phyloP scores from a whole-genome alignment of 1,140 invertebrate genomes.

The Drosophila burlai region DNA sequence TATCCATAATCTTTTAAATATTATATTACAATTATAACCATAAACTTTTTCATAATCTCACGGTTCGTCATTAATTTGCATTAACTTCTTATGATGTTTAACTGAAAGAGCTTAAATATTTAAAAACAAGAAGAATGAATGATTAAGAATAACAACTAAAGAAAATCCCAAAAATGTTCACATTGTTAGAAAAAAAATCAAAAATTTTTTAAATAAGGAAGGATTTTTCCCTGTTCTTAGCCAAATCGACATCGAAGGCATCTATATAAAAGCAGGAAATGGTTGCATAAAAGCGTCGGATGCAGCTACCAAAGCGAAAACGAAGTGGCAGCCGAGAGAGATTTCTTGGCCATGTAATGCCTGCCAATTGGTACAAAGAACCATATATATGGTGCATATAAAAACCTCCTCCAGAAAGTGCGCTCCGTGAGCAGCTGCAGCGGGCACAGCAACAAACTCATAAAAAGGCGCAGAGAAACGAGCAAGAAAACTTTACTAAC shows the following conservation, averaged over 20 bases:
- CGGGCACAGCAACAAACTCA: constrained; percentile 58
- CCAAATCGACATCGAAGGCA: neutral
- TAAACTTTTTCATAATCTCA: too few species aligned
- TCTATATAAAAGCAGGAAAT: constrained; percentile 18
- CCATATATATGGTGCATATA: constrained; percentile 35
- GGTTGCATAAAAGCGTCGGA: neutral
- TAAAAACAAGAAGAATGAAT: neutral
- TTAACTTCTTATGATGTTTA: too few species aligned
- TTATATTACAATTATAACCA: too few species aligned
- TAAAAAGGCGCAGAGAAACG: constrained; percentile 68
- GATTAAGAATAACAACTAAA: too few species aligned
- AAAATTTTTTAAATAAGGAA: neutral
- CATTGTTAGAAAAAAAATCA: neutral
- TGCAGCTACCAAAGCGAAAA: constrained; percentile 17
- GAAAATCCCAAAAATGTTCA: neutral
- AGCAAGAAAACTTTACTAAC: constrained; percentile 76
- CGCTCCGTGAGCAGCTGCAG: constrained; percentile 54
- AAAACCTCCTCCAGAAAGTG: constrained; percentile 34
- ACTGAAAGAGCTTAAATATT: neutral
- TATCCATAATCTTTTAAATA: too few species aligned
- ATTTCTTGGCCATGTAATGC: constrained; percentile 57
- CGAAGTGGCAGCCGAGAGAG: constrained; percentile 24
- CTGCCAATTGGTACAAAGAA: constrained; percentile 66
- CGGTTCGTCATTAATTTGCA: too few species aligned
- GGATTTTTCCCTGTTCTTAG: neutral